These are phyloP conservation scores for Haliclona indistincta DNA, from an alignment of 37 sponge, comb jelly and placozoan species.

Conservation along the genomic window DNA sequence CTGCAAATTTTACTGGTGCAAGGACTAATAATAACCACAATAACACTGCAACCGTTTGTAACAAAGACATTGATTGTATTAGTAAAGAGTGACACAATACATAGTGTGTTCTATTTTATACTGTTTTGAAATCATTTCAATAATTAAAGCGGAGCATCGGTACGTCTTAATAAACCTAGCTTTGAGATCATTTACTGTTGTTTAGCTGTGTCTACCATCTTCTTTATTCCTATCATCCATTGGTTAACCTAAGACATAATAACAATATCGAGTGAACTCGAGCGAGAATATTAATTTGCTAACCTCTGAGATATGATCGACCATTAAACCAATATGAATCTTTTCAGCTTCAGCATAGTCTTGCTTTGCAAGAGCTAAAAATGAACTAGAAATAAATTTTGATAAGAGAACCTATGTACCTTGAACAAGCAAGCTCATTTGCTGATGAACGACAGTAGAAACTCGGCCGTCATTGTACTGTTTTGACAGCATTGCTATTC, in stretches of 20 bases:
- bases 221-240: slow-evolving; percentile 78
- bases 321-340: slow-evolving; percentile 70
- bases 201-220: slow-evolving; percentile 20
- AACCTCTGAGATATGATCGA: slow-evolving; percentile 71
- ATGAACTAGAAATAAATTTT: not conserved
- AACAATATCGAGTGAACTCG: not conserved
- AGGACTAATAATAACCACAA: too few relatives aligned
- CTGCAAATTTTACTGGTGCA: too few relatives aligned
- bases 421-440: slow-evolving; percentile 9
- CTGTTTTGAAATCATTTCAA: too few relatives aligned
- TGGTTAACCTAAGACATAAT: slow-evolving; percentile 31
- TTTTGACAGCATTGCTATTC: slow-evolving; percentile 9
- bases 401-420: not conserved
- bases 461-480: slow-evolving; percentile 31
- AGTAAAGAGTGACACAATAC: too few relatives aligned
- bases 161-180: too few relatives aligned
- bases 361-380: slow-evolving; percentile 33
- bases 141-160: too few relatives aligned
- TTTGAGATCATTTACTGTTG: too few relatives aligned
- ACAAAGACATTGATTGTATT: too few relatives aligned
- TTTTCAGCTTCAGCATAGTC: slow-evolving; percentile 32
- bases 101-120: too few relatives aligned
- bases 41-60: too few relatives aligned
- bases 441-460: slow-evolving; percentile 5
- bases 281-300: not conserved